Conservation (phyloP, 2,888 invertebrate species). For the Phymatocera aterrima region DNA sequence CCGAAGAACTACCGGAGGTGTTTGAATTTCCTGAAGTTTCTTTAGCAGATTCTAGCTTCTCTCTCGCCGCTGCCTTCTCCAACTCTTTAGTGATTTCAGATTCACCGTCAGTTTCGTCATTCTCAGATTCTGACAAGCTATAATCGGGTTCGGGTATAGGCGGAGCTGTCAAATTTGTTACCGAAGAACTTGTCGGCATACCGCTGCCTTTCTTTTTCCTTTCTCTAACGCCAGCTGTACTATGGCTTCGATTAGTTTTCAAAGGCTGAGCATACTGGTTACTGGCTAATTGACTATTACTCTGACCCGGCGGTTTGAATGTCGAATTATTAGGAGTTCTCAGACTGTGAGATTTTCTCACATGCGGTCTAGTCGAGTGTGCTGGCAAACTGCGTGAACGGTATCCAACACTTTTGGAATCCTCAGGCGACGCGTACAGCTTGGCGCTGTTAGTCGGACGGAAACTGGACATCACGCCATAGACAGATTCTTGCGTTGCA, state of each 20-base stretch:
- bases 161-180: conserved; percentile 76
- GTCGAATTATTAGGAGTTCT: conserved; percentile 75
- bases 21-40: conserved; percentile 75
- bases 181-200: conserved; percentile 71
- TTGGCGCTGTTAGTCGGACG: conserved; percentile 91
- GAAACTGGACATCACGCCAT: conserved; percentile 89
- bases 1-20: conserved; percentile 78
- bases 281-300: conserved; percentile 59
- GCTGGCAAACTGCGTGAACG: conserved; percentile 77
- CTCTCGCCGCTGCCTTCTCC: conserved; percentile 75
- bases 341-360: conserved; percentile 80
- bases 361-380: conserved; percentile 78
- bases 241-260: conserved; percentile 73
- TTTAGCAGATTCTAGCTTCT: conserved; percentile 71
- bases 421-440: conserved; percentile 92
- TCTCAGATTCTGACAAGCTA: conserved; percentile 91
- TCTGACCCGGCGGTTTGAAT: conserved; percentile 70
- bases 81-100: conserved; percentile 77
- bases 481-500: conserved; percentile 72
- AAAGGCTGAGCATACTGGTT: conserved; percentile 80
- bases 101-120: conserved; percentile 76
- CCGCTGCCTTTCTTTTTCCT: conserved; percentile 73
- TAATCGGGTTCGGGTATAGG: conserved; percentile 96
- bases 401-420: conserved; percentile 85
- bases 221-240: conserved; percentile 66